phyloP scores from a whole-genome alignment of 2,888 invertebrate genomes.

The Thera obeliscata region DNA sequence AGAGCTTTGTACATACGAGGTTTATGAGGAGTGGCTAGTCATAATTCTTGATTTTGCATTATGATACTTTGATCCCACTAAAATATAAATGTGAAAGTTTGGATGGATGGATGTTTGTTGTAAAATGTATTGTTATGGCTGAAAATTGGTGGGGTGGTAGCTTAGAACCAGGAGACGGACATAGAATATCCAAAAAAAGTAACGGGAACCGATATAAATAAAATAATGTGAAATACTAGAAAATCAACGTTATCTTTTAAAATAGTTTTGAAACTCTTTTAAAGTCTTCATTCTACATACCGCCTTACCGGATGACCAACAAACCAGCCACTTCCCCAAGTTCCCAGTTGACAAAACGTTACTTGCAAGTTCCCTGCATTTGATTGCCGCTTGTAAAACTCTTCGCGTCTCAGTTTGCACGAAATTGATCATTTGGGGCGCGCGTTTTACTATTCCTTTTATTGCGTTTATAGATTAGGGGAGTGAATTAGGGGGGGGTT shows the following conservation, averaged over 20 bases:
- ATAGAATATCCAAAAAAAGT: too few species aligned
- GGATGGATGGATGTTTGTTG: too few species aligned
- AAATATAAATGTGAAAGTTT: too few species aligned
- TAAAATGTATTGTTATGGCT: too few species aligned
- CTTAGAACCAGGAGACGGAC: too few species aligned
- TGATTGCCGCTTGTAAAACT: slow-evolving; percentile 46
- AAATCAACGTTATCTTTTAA: too few species aligned
- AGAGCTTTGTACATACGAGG: slow-evolving; percentile 18
- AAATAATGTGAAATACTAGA: too few species aligned
- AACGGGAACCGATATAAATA: too few species aligned
- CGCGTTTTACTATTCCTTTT: slow-evolving; percentile 24
- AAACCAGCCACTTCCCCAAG: slow-evolving; percentile 13
- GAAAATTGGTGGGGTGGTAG: too few species aligned
- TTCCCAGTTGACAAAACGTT: slow-evolving; percentile 41
- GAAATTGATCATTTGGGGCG: slow-evolving; percentile 28
- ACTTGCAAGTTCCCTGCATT: slow-evolving; percentile 55
- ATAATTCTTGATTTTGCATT: too few species aligned
- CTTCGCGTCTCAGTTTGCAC: slow-evolving; percentile 23
- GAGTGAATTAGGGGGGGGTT: slow-evolving; percentile 10
- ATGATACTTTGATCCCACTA: too few species aligned
- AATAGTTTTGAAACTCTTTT: background rate
- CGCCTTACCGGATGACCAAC: slow-evolving; percentile 8
- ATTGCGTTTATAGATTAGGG: slow-evolving; percentile 22
- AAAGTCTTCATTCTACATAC: background rate
- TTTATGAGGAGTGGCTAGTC: too few species aligned